These are phyloP conservation scores for Macropus fuliginosus DNA, from an alignment of 2,797 vertebrate genomes.

Conservation along the genomic window DNA sequence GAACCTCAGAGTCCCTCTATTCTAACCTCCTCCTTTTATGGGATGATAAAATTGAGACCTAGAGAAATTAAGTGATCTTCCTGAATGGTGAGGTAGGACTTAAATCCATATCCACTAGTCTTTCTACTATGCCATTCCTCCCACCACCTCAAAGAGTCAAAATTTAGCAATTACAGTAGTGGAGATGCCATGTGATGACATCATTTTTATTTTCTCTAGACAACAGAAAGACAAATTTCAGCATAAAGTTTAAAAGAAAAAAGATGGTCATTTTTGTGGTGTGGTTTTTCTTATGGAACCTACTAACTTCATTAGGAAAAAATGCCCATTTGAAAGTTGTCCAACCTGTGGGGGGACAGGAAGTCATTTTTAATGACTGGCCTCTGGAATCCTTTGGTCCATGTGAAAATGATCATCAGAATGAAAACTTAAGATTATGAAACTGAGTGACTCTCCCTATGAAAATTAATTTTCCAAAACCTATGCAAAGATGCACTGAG, in stretches of 20 bases:
- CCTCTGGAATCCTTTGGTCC: neutral
- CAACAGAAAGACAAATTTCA: slow-evolving; percentile 22
- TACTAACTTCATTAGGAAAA: neutral
- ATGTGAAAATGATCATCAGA: slow-evolving; percentile 7
- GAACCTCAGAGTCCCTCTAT: neutral
- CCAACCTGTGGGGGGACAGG: neutral
- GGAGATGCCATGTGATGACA: neutral
- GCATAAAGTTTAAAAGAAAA: slow-evolving; percentile 22
- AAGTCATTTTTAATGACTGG: neutral
- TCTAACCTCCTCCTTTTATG: neutral
- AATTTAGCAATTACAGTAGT: slow-evolving; percentile 4
- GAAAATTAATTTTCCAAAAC: slow-evolving; percentile 25
- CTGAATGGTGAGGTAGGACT: neutral
- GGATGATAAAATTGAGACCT: neutral
- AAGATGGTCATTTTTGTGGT: slow-evolving; percentile 11
- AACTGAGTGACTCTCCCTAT: slow-evolving; percentile 23
- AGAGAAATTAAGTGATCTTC: neutral
- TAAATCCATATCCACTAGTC: neutral
- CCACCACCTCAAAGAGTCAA: neutral
- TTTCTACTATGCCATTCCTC: neutral
- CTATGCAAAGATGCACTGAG: slow-evolving; percentile 7
- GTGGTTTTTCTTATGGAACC: slow-evolving; percentile 6
- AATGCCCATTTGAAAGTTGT: neutral
- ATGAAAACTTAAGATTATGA: slow-evolving; percentile 19
- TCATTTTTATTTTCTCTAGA: slow-evolving; percentile 27